Percentiles rank a stretch among this genome's conserved stretches.
phyloP scores from a whole-genome alignment of 1,140 invertebrate species.

The Nymphalis io region DNA sequence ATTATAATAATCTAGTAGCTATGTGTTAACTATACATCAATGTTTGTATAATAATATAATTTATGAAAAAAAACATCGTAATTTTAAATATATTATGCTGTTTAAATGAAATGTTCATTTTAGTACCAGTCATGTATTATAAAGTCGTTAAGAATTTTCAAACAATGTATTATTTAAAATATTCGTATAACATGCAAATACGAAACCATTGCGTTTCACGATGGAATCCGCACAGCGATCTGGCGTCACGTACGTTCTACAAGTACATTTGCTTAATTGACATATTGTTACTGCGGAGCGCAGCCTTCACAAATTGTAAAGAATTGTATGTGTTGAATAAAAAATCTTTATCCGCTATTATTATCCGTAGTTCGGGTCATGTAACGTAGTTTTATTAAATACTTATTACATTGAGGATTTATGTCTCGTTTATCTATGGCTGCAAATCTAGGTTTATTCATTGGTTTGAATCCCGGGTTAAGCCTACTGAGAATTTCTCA shows the following conservation, averaged over 20 bases:
- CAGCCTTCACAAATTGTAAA: conserved; percentile 3
- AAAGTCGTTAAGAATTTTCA: not conserved
- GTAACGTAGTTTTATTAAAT: not conserved
- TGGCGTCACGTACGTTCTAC: conserved; percentile 4
- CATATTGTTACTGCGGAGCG: conserved; percentile 3
- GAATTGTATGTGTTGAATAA: not conserved
- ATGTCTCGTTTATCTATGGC: no score
- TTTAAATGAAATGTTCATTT: no score
- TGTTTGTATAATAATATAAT: no score
- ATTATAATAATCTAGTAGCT: no score
- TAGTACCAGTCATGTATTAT: no score
- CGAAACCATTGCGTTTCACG: not conserved
- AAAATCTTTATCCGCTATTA: conserved; percentile 1
- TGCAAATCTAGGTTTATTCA: no score
- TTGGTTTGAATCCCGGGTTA: no score
- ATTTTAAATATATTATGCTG: no score
- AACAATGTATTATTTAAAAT: not conserved
- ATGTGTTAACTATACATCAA: not conserved
- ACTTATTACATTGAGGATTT: no score
- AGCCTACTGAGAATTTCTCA: no score
- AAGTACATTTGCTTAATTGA: conserved; percentile 17
- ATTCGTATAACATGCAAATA: not conserved
- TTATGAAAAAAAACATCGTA: no score
- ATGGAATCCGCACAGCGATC: not conserved
- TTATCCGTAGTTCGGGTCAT: not conserved